These are phyloP conservation scores for Mirza zaza DNA, from an alignment of 2,113 vertebrate species.

Conservation along the genomic window DNA sequence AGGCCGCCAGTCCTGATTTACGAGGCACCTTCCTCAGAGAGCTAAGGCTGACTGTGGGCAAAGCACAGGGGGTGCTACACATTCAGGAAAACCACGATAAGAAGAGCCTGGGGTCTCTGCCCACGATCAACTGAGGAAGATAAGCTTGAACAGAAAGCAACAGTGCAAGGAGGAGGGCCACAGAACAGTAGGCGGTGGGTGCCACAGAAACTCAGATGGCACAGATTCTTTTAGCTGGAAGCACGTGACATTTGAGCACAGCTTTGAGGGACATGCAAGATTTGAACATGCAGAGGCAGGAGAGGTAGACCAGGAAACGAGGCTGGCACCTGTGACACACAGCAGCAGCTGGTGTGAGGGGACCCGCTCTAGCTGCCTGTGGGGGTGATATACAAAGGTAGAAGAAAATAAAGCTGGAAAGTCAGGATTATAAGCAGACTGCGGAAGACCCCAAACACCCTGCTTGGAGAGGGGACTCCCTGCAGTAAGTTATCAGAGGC, in stretches of 20 bases:
- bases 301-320: background rate
- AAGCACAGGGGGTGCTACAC: background rate
- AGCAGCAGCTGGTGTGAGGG: background rate
- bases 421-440: background rate
- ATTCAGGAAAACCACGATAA: background rate
- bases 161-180: too few relatives aligned
- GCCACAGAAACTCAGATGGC: background rate
- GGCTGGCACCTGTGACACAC: accelerated
- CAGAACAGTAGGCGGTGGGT: background rate
- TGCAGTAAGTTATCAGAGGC: background rate
- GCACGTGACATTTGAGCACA: background rate
- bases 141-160: background rate
- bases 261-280: background rate
- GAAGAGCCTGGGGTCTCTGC: background rate
- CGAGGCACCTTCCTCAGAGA: background rate
- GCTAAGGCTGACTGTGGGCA: background rate
- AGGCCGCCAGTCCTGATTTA: background rate
- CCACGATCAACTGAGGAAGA: background rate
- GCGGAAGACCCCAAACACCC: accelerated
- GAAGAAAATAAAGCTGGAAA: background rate
- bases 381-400: background rate
- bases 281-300: background rate
- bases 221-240: background rate
- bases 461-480: background rate
- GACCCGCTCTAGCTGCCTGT: background rate